Percentiles rank a stretch among this genome's conserved stretches.
phyloP scores from a whole-genome alignment of 1,140 invertebrate genomes.

The Eurosta solidaginis region DNA sequence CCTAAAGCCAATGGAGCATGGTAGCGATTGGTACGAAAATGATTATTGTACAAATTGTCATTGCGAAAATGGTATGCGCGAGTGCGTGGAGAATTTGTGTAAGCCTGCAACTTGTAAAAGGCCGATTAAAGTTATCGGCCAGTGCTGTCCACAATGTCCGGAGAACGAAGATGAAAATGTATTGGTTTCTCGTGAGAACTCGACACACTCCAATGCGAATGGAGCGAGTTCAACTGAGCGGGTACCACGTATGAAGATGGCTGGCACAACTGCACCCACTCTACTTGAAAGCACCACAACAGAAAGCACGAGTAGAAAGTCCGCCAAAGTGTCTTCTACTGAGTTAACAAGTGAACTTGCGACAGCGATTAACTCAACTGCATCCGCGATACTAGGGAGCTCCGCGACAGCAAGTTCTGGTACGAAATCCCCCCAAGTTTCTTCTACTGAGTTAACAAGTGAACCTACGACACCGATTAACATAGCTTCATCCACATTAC shows the following conservation, averaged over 20 bases:
- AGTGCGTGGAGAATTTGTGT: constrained; percentile 33
- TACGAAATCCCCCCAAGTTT: no score
- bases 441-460: no score
- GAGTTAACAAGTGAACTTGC: no score
- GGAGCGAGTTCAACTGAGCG: not conserved
- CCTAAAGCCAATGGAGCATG: constrained; percentile 32
- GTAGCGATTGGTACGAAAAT: constrained; percentile 38
- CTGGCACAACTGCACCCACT: not conserved
- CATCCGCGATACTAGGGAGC: no score
- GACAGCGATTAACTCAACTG: no score
- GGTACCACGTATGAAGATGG: not conserved
- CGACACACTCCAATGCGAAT: not conserved
- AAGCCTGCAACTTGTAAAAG: constrained; percentile 33
- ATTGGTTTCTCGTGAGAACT: not conserved
- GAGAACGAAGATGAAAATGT: not conserved
- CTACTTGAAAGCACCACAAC: not conserved
- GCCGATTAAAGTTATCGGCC: constrained; percentile 33
- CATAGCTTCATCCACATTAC: no score
- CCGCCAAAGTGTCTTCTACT: not conserved
- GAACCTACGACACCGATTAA: no score
- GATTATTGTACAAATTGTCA: constrained; percentile 38
- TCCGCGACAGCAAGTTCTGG: no score
- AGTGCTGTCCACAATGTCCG: constrained; percentile 43
- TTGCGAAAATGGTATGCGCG: constrained; percentile 32
- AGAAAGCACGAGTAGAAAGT: not conserved